Base-by-base conservation (phyloP, 2,888 invertebrate species). In the Caenorhabditis doughertyi region DNA sequence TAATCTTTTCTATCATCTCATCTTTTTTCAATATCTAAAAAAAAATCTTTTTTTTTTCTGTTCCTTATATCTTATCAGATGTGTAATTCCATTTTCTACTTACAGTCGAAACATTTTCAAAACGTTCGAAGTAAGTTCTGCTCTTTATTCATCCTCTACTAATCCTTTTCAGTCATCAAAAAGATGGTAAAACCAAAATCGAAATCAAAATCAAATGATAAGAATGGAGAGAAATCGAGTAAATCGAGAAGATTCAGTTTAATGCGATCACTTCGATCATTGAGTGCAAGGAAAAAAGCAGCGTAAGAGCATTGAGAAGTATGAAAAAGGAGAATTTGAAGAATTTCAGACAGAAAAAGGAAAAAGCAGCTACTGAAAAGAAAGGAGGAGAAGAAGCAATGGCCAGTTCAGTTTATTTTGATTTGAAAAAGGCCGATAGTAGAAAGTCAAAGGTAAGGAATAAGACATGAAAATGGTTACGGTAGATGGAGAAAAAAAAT, bases 161-260 rank as follows among this genome's bases (percentile, higher is more conserved):
- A n/a, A n/a, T n/a, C n/a, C n/a, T n/a, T n/a, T n/a, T n/a, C n/a
- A n/a, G n/a, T n/a, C n/a, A n/a, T n/a, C n/a, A n/a, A n/a, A n/a
- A n/a, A n/a, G n/a, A 56, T 56, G 56, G 56, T 32, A 13, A 56
- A 56, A 29, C 56, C 56, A 29, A 56, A 56, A 18, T 29, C 32
- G 9, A 56, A 56, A 35, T 32, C 56, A 11, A 56, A 56, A 35
- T 35, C 56, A 3, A 56, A 56, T 21, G 53, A 53, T 23, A 53
- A 53, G 23, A 53, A 53, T 53, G 56, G 35, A 21, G 56, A 56
- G 2, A 56, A 56, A 35, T 56, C 56, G 21, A 35, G 18, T n/a
- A 56, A 56, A 35, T 56, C 56, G 32, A 56, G 21, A 35, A 56
- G 29, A 35, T 56, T 56, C 35, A 56, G 56, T 35, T 21, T 56